These are phyloP conservation scores for Magallana gigas DNA, from an alignment of 1,140 invertebrate genomes.

Conservation along the genomic window DNA sequence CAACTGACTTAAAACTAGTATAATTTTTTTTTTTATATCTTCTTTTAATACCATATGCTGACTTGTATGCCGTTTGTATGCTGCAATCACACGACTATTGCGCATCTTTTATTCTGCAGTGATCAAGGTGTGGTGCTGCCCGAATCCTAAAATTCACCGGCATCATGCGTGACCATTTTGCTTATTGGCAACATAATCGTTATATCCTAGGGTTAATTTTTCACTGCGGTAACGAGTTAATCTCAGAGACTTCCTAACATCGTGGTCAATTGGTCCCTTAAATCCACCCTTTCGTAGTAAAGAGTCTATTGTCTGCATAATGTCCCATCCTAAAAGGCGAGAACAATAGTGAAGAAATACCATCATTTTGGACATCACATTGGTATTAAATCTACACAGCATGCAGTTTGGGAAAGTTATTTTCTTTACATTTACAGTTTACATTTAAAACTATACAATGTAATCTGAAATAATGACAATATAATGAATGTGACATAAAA, in stretches of 20 bases:
- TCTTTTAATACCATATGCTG: slow-evolving; percentile 14
- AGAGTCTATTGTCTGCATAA: slow-evolving; percentile 97
- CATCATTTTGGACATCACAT: no score
- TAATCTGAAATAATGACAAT: no score
- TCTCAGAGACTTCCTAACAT: slow-evolving; percentile 91
- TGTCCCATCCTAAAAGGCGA: slow-evolving; percentile 76
- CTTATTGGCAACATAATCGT: slow-evolving; percentile 84
- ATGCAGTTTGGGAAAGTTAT: no score
- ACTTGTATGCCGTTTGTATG: not conserved
- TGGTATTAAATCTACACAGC: no score
- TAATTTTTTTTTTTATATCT: not conserved
- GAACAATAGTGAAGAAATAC: no score
- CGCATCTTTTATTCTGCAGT: slow-evolving; percentile 11
- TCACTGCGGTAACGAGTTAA: slow-evolving; percentile 92
- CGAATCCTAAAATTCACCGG: slow-evolving; percentile 19
- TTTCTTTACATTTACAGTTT: no score
- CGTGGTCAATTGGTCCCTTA: slow-evolving; percentile 93
- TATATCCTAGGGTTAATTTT: slow-evolving; percentile 90
- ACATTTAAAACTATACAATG: no score
- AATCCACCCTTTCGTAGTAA: slow-evolving; percentile 97
- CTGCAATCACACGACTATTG: not conserved
- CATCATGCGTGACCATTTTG: slow-evolving; percentile 73
- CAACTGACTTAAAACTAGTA: not conserved
- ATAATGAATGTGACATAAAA: no score
- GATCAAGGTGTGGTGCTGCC: slow-evolving; percentile 29